These are phyloP conservation scores for Drosophila rhopaloa DNA, from an alignment of 1,140 invertebrate genomes.

Conservation along the genomic window DNA sequence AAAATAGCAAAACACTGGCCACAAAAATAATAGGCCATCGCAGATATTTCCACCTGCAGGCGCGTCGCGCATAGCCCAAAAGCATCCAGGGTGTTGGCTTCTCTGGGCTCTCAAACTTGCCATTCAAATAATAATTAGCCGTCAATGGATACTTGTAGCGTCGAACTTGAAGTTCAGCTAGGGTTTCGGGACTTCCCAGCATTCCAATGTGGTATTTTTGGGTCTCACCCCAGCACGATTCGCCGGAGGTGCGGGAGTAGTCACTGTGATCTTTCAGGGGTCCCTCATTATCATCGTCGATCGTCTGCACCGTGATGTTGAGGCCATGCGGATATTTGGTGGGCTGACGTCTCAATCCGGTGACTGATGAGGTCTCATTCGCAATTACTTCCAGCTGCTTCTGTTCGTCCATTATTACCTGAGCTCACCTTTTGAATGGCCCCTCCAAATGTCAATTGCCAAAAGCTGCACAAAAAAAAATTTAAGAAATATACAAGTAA, in stretches of 20 bases:
- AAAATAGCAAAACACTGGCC: slow-evolving; percentile 77
- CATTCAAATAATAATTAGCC: slow-evolving; percentile 76
- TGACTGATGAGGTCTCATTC: slow-evolving; percentile 45
- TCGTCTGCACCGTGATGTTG: slow-evolving; percentile 73
- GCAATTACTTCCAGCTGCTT: slow-evolving; percentile 55
- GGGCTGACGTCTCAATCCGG: slow-evolving; percentile 67
- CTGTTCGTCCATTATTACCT: slow-evolving; percentile 58
- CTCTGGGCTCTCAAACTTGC: slow-evolving; percentile 13
- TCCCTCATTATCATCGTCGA: slow-evolving; percentile 43
- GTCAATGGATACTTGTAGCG: slow-evolving; percentile 79
- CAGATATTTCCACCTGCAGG: slow-evolving; percentile 77
- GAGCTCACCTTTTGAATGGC: slow-evolving; percentile 39
- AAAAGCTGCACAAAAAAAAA: slow-evolving; percentile 24
- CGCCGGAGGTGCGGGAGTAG: slow-evolving; percentile 60
- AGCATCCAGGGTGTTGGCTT: slow-evolving; percentile 63
- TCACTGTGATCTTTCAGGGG: slow-evolving; percentile 30
- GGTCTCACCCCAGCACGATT: slow-evolving; percentile 65
- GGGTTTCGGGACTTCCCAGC: slow-evolving; percentile 70
- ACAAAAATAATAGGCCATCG: slow-evolving; percentile 81
- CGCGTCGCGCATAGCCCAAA: slow-evolving; percentile 60
- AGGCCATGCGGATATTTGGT: slow-evolving; percentile 80
- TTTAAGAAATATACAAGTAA: neutral
- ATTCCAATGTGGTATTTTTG: slow-evolving; percentile 76
- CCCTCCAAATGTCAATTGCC: slow-evolving; percentile 65
- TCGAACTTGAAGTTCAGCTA: slow-evolving; percentile 78